phyloP scores from a whole-genome alignment of 2,888 invertebrate species.

The Smittia aterrima region DNA sequence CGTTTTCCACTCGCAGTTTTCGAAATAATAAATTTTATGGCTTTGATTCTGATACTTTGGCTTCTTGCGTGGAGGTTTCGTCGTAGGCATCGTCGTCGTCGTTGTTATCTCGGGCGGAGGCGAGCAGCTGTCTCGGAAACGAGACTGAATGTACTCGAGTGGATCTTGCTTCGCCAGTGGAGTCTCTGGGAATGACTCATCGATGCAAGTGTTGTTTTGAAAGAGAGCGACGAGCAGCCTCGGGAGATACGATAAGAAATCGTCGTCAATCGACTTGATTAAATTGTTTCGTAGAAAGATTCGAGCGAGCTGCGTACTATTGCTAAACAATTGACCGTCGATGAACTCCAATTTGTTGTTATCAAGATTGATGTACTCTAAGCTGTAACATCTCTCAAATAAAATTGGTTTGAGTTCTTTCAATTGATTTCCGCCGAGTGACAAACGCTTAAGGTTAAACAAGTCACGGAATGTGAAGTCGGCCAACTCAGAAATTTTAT shows the following conservation, averaged over 20 bases:
- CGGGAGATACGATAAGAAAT: not conserved
- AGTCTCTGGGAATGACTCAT: not conserved
- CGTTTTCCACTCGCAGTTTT: conserved; percentile 20
- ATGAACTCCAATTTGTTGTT: conserved; percentile 1
- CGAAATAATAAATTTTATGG: not conserved
- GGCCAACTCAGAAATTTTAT: conserved; percentile 10
- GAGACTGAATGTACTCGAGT: not conserved
- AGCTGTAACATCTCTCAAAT: conserved; percentile 12
- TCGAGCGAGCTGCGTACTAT: not conserved
- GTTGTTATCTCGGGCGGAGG: not conserved
- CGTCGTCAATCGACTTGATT: not conserved
- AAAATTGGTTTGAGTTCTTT: not conserved
- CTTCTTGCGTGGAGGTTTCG: not conserved
- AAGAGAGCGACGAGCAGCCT: not conserved
- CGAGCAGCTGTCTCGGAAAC: not conserved
- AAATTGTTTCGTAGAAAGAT: conserved; percentile 10
- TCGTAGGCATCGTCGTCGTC: not conserved
- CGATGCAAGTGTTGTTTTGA: conserved; percentile 20
- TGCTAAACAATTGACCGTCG: conserved; percentile 6
- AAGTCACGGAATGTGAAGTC: conserved; percentile 29
- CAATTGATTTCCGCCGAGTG: conserved; percentile 16
- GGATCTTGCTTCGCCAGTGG: not conserved
- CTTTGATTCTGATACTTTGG: not conserved
- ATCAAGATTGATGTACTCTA: conserved; percentile 29
- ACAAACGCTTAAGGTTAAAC: conserved; percentile 19